Evolutionary conservation across 2,113 vertebrate genomes (phyloP), one percentile per base, ranked within the genome.

Genomic region (Panthera tigris): DNA sequence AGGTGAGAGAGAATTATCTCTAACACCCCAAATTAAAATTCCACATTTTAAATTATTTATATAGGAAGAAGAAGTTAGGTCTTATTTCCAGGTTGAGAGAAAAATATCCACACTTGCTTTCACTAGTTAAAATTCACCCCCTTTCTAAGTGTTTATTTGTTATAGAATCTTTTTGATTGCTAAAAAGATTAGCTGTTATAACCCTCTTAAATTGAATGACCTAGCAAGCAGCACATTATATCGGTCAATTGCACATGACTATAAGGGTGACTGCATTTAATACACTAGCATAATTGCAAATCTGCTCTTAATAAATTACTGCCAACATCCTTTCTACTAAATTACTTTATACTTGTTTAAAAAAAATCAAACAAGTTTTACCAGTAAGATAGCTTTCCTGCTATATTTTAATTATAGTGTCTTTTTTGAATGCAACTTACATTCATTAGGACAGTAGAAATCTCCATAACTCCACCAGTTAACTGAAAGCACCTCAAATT

Each of bases 181-280:
- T 96, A 68, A 95, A 97, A 93, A 79, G 65, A 91, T 86, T 81
- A 96, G 78, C 33, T 93, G 41, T 88, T 91, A 45, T 93, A 89
- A 96, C 50, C 31, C 55, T 92, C 52, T 96, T 86, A 97, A 95
- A 95, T n/a, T 86, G 94, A 91, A 93, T 86, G 89, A 95, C 92
- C 78, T 50, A 96, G 95, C 78, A 95, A 97, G 52, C 4, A 78
- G 63, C 57, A 91, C 33, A 89, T 81, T 95, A 78, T 79, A 73
- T 86, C n/a, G 66, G 86, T 91, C 95, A 97, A 95, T 97, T 89
- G 86, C 52, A 82, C 71, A 79, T 55, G 45, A 79, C 85, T 91
- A 4, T 52, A 80, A 81, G 95, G 97, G 89, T 96, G 97, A 96
- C 57, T 94, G 94, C 50, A 81, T 85, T 98, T 97, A 97, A 97